A percentile compares a stretch with the other conserved stretches of the same genome.
Conservation (phyloP, 2,888 invertebrate genomes). For the Meloe dianella region DNA sequence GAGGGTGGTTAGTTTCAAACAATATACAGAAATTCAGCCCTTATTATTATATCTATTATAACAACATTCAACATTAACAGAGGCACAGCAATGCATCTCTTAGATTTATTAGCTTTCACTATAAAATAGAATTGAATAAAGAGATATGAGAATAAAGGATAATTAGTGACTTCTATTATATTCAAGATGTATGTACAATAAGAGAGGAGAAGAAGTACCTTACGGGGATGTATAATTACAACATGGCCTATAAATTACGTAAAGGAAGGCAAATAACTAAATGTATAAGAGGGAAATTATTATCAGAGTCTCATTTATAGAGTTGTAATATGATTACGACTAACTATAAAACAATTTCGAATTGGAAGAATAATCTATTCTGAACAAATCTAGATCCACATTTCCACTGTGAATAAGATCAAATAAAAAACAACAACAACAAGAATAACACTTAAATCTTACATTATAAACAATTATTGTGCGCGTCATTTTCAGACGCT, state of each 20-base stretch:
- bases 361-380: not conserved
- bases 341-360: not conserved
- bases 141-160: slow-evolving; percentile 42
- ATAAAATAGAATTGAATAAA: slow-evolving; percentile 51
- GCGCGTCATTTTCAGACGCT: no score
- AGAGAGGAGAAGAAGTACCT: slow-evolving; percentile 38
- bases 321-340: not conserved
- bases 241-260: slow-evolving; percentile 54
- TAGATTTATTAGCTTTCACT: slow-evolving; percentile 41
- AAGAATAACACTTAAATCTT: no score
- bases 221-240: slow-evolving; percentile 52
- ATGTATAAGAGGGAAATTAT: slow-evolving; percentile 48
- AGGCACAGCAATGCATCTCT: slow-evolving; percentile 35
- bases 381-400: not conserved
- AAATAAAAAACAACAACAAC: no score
- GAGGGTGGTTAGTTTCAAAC: not conserved
- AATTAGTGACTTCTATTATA: slow-evolving; percentile 50
- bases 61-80: slow-evolving; percentile 35
- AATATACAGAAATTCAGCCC: slow-evolving; percentile 23
- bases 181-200: not conserved
- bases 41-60: slow-evolving; percentile 19
- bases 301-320: slow-evolving; percentile 40
- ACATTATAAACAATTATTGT: no score
- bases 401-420: not conserved
- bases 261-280: slow-evolving; percentile 45